Evolutionary conservation across 2,113 vertebrate genomes (phyloP).

Genomic region (Pholis gunnellus): DNA sequence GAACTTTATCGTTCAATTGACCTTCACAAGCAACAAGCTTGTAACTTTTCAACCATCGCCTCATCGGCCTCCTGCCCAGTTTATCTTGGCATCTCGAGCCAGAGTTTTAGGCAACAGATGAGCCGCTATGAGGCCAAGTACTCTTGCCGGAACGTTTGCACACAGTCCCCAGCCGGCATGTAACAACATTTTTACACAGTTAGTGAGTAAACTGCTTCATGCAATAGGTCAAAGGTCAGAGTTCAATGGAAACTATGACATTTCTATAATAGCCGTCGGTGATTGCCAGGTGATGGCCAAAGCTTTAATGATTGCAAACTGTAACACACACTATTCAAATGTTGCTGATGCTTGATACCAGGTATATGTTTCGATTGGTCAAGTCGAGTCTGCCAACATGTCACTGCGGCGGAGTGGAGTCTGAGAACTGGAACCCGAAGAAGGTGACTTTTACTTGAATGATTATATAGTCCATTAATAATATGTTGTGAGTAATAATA

Average conservation of each 20-base stretch:
- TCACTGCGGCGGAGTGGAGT: too few relatives aligned
- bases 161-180: constrained; percentile 18
- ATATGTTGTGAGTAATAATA: background rate
- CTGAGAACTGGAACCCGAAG: background rate
- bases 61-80: constrained; percentile 26
- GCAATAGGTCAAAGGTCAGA: constrained; percentile 27
- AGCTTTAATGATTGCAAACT: background rate
- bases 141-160: background rate
- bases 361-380: background rate
- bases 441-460: background rate
- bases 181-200: constrained; percentile 8
- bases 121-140: background rate
- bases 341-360: background rate
- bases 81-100: constrained; percentile 24
- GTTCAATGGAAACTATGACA: background rate
- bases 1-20: constrained; percentile 11
- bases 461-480: background rate
- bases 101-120: constrained; percentile 22
- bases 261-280: background rate
- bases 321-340: background rate
- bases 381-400: background rate
- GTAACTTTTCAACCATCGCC: constrained; percentile 23
- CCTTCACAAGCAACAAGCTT: constrained; percentile 18
- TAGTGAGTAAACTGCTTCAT: constrained; percentile 17
- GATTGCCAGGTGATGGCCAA: background rate